Percentiles rank a stretch among this genome's conserved stretches.
phyloP scores from a whole-genome alignment of 2,113 vertebrate genomes.

The Boulengerochromis microlepis region DNA sequence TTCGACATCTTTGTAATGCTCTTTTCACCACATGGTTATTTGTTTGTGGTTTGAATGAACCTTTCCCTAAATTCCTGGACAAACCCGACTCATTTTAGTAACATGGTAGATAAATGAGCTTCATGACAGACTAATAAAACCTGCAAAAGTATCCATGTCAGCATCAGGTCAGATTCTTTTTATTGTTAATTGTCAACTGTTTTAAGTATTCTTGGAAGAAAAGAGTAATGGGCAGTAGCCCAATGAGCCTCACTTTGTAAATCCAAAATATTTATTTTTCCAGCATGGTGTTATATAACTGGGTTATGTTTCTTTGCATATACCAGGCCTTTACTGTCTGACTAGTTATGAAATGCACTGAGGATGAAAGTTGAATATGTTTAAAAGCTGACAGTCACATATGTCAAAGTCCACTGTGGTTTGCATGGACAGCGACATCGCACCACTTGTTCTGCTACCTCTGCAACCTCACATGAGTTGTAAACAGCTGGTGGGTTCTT shows the following conservation, averaged over 20 bases:
- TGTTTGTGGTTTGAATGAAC: not conserved
- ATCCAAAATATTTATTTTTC: not conserved
- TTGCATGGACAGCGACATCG: not conserved
- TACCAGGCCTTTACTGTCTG: not conserved
- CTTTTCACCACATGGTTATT: not conserved
- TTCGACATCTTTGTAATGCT: not conserved
- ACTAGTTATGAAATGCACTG: not conserved
- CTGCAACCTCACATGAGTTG: not conserved
- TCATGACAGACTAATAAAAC: not conserved
- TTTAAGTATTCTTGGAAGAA: not conserved
- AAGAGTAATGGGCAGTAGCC: not conserved
- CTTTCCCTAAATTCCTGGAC: not conserved
- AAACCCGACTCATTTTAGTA: not conserved
- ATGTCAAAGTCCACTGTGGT: rapidly evolving
- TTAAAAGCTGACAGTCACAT: not conserved
- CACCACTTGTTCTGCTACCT: not conserved
- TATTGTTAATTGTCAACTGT: not conserved
- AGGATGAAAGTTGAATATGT: not conserved
- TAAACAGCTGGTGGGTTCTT: not conserved
- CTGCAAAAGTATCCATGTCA: not conserved
- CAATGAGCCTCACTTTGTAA: not conserved
- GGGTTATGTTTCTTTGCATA: not conserved
- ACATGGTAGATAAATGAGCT: not conserved
- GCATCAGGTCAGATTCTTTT: not conserved
- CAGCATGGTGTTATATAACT: not conserved